These are phyloP conservation scores for Arrhamphus sclerolepis DNA, from an alignment of 2,797 vertebrate genomes.

Conservation along the genomic window DNA sequence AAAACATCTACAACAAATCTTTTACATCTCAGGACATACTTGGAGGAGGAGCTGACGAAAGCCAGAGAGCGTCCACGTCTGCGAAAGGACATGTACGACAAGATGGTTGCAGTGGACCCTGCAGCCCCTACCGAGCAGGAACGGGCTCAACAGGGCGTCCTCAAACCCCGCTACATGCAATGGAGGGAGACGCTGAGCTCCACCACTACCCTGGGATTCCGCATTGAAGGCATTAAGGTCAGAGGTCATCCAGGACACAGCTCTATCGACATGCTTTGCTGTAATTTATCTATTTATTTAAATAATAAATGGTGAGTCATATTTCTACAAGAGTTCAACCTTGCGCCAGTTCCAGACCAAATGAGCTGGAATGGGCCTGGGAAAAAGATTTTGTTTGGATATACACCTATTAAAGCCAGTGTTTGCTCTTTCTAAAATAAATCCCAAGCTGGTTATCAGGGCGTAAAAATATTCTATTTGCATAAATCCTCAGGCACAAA, in stretches of 20 bases:
- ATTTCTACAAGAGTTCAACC: constrained; percentile 25
- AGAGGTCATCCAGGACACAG: constrained; percentile 28
- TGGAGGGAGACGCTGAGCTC: constrained; percentile 93
- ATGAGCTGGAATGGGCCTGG: constrained; percentile 12
- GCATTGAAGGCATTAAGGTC: constrained; percentile 93
- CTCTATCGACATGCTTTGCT: background rate
- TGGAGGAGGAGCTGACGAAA: constrained; percentile 90
- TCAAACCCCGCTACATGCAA: constrained; percentile 95
- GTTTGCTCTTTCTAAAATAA: constrained; percentile 38
- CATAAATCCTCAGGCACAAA: constrained; percentile 9
- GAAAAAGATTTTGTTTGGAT: constrained; percentile 17
- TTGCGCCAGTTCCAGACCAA: too few species aligned
- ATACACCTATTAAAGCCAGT: constrained; percentile 10
- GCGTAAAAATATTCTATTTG: constrained; percentile 32
- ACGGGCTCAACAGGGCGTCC: constrained; percentile 82
- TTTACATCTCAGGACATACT: constrained; percentile 83
- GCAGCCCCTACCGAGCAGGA: constrained; percentile 86
- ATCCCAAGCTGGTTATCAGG: constrained; percentile 23
- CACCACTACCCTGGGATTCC: constrained; percentile 88
- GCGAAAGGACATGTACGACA: constrained; percentile 91
- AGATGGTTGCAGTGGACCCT: constrained; percentile 91
- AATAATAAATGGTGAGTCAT: constrained; percentile 18
- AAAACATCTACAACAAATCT: too few species aligned
- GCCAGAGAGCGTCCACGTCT: constrained; percentile 84
- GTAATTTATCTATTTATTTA: background rate